phyloP scores from a whole-genome alignment of 2,888 invertebrate species.

The Chironomus riparius region DNA sequence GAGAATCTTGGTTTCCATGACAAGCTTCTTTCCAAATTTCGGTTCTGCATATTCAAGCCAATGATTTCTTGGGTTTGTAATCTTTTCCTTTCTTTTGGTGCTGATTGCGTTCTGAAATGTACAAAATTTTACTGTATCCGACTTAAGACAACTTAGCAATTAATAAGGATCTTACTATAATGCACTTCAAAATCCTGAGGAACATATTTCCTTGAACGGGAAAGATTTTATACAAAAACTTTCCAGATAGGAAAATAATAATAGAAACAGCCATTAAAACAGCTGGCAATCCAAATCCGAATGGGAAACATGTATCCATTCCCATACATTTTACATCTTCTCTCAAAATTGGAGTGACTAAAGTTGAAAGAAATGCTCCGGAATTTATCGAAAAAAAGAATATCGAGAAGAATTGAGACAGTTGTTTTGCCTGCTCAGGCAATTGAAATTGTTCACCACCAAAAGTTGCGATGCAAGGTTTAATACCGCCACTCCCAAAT shows the following conservation, averaged over 20 bases:
- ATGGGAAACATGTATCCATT: constrained; percentile 61
- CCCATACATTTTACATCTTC: constrained; percentile 64
- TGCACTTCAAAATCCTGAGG: constrained; percentile 63
- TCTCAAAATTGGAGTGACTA: constrained; percentile 78
- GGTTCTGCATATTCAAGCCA: constrained; percentile 89
- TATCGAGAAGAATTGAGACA: constrained; percentile 81
- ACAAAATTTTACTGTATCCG: no score
- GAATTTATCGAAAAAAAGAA: constrained; percentile 92
- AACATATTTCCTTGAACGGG: constrained; percentile 78
- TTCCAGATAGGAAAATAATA: constrained; percentile 73
- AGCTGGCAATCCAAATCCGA: constrained; percentile 86
- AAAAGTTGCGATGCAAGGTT: constrained; percentile 91
- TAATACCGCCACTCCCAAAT: constrained; percentile 88
- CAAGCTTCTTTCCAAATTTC: constrained; percentile 58
- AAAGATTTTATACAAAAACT: constrained; percentile 61
- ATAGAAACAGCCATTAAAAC: constrained; percentile 74
- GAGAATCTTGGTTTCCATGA: constrained; percentile 69
- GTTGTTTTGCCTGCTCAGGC: constrained; percentile 67
- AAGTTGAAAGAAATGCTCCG: constrained; percentile 80
- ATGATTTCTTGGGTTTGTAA: constrained; percentile 52
- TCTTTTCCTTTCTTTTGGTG: constrained; percentile 38
- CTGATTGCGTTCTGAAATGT: constrained; percentile 31
- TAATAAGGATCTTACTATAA: constrained; percentile 69
- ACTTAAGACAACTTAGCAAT: no score
- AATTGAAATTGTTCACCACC: constrained; percentile 88